phyloP scores from a whole-genome alignment of 2,113 vertebrate genomes.

The Pluvianellus socialis region DNA sequence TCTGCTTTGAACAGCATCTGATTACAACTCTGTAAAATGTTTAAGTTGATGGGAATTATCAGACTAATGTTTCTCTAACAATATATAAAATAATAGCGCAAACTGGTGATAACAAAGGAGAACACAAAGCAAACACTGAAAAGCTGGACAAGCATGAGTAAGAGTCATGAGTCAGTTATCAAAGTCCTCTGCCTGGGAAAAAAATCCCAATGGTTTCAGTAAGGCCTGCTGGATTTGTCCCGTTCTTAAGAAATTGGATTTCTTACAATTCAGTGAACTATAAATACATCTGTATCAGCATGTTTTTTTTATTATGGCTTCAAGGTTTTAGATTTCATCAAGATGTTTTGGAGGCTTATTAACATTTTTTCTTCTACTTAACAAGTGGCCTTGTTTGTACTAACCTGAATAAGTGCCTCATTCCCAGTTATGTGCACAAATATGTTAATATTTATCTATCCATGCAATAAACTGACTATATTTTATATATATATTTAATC shows the following conservation, averaged over 20 bases:
- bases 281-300: neutral
- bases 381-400: slow-evolving; percentile 34
- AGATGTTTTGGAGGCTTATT: slow-evolving; percentile 20
- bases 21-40: neutral
- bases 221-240: neutral
- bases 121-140: neutral
- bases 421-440: slow-evolving; percentile 39
- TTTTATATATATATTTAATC: slow-evolving; percentile 71
- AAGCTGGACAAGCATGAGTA: neutral
- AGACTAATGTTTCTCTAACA: neutral
- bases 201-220: neutral
- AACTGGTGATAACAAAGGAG: neutral
- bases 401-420: slow-evolving; percentile 53
- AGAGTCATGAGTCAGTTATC: neutral
- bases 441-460: slow-evolving; percentile 78
- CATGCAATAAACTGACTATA: slow-evolving; percentile 63
- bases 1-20: neutral
- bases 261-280: slow-evolving; percentile 18
- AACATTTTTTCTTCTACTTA: slow-evolving; percentile 38
- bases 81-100: neutral
- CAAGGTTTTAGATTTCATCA: slow-evolving; percentile 35
- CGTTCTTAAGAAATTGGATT: slow-evolving; percentile 9
- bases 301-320: neutral
- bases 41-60: neutral
- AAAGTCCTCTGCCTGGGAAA: neutral